These are phyloP conservation scores for Scaptodrosophila lebanonensis DNA, from an alignment of 1,140 invertebrate genomes.

Conservation along the genomic window DNA sequence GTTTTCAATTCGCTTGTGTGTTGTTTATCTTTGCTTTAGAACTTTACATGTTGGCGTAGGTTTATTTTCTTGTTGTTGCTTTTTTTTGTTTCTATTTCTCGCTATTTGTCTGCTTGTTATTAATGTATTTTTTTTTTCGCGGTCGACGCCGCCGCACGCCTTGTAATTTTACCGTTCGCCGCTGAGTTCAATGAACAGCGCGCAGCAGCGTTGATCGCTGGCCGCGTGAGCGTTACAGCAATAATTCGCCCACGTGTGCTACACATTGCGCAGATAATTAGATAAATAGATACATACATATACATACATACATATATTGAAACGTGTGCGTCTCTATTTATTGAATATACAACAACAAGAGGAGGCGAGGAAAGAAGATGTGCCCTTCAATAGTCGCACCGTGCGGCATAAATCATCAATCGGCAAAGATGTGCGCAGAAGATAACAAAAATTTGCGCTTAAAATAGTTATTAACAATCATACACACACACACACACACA, in stretches of 20 bases:
- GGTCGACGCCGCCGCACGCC: too few species aligned
- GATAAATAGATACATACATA: neutral
- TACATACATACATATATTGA: neutral
- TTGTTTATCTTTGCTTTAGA: slow-evolving; percentile 71
- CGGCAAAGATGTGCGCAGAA: slow-evolving; percentile 46
- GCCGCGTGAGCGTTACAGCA: slow-evolving; percentile 46
- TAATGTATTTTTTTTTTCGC: slow-evolving; percentile 22
- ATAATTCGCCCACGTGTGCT: slow-evolving; percentile 57
- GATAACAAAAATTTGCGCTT: slow-evolving; percentile 46
- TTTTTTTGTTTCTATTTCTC: slow-evolving; percentile 9
- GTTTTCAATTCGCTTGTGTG: slow-evolving; percentile 55
- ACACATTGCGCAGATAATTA: slow-evolving; percentile 31
- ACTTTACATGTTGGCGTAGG: slow-evolving; percentile 75
- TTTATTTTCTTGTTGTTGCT: slow-evolving; percentile 27
- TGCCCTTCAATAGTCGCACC: slow-evolving; percentile 42
- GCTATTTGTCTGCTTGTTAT: slow-evolving; percentile 27
- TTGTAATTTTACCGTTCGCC: slow-evolving; percentile 66
- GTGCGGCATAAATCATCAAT: slow-evolving; percentile 33
- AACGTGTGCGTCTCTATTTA: neutral
- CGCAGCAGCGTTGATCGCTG: neutral
- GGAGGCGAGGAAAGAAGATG: too few species aligned
- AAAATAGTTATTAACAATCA: slow-evolving; percentile 34
- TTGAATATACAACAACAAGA: too few species aligned
- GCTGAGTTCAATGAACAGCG: slow-evolving; percentile 48
- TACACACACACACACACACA: slow-evolving; percentile 11